Percentiles rank a stretch among this genome's conserved stretches.
Conservation (phyloP, 2,113 vertebrate species). For the Ursus arctos region DNA sequence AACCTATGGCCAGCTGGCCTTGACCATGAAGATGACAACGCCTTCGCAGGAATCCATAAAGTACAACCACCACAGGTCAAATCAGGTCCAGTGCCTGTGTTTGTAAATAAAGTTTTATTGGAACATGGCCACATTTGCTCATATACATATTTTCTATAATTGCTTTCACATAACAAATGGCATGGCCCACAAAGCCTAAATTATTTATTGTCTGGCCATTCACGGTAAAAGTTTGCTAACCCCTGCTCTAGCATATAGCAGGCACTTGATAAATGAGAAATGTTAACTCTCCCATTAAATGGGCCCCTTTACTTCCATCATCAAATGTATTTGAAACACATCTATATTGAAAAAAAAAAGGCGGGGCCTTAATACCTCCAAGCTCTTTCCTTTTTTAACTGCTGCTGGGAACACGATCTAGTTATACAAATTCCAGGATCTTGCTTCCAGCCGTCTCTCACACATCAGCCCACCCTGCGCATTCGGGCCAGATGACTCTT, state of each 20-base stretch:
- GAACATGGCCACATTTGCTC: neutral
- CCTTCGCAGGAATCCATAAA: neutral
- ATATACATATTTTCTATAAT: neutral
- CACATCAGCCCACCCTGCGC: neutral
- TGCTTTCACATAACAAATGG: neutral
- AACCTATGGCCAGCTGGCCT: neutral
- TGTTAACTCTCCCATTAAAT: neutral
- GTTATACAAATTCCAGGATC: neutral
- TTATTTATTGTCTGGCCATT: neutral
- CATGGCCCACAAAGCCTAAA: neutral
- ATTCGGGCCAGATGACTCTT: neutral
- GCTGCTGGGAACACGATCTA: neutral
- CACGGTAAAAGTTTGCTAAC: neutral
- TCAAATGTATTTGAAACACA: neutral
- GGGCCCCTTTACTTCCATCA: neutral
- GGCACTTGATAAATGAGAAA: neutral
- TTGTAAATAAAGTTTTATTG: neutral
- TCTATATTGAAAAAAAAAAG: neutral
- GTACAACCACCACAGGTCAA: neutral
- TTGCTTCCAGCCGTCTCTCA: neutral
- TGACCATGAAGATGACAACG: neutral
- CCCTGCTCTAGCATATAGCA: neutral
- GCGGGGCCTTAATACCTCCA: neutral
- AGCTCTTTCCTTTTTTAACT: neutral
- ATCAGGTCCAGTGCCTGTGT: neutral